Evolutionary conservation across 2,797 vertebrate genomes (phyloP).

Genomic region (Rhinichthys osculus): DNA sequence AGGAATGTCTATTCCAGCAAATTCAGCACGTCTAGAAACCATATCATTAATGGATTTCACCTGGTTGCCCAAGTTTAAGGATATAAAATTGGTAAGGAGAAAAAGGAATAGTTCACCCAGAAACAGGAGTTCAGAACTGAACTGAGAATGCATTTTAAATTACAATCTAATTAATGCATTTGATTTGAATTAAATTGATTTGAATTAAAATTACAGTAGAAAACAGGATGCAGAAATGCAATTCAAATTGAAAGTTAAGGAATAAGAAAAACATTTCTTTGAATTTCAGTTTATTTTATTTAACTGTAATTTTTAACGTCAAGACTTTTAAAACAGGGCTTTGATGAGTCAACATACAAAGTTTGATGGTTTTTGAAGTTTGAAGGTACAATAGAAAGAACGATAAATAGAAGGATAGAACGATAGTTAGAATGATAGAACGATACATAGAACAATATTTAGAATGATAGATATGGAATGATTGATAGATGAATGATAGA

Average conservation of each 20-base stretch:
- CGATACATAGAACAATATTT: not conserved
- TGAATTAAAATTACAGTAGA: not conserved
- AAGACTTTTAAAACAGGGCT: not conserved
- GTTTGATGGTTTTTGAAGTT: not conserved
- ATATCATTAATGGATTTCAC: not conserved
- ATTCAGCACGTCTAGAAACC: constrained; percentile 29
- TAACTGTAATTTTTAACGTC: not conserved
- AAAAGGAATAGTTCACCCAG: not conserved
- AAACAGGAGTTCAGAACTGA: not conserved
- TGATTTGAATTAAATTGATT: not conserved
- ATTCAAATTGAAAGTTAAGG: not conserved
- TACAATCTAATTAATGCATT: not conserved
- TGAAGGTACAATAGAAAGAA: not conserved
- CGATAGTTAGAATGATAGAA: not conserved
- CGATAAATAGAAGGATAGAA: not conserved
- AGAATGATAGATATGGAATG: not conserved
- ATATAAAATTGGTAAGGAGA: not conserved
- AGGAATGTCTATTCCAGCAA: not conserved
- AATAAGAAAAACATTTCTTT: not conserved
- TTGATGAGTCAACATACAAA: not conserved
- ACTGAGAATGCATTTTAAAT: not conserved
- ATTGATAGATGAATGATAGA: not conserved
- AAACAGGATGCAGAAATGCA: not conserved
- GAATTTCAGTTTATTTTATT: not conserved
- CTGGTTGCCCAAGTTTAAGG: no score